Evolutionary conservation across 2,797 vertebrate genomes (phyloP), one percentile per base, ranked within the genome.

Genomic region (Phyllotis vaccarum): DNA sequence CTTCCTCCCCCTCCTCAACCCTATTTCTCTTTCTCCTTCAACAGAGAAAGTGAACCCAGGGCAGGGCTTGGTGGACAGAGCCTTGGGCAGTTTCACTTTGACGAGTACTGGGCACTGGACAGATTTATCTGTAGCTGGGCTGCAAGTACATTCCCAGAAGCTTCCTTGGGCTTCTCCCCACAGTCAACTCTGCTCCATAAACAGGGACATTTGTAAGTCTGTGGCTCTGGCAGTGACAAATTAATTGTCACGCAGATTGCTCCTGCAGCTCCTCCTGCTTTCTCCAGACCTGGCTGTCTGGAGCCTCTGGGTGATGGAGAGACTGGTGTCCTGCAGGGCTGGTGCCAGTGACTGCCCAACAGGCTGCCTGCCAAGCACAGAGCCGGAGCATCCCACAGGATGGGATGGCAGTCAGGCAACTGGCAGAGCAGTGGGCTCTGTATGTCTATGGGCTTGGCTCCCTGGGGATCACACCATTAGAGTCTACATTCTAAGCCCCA

Each of bases 351-450:
- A 13, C 3, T 1, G 6, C 80, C 56, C 81, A 66, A 75, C 88
- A 85, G 72, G 62, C 89, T 14, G 2, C 81, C 89, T 0, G 0
- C 93, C 86, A 0, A 6, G 58, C 54, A 2, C 37, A 72, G 93
- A 75, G 70, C 72, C 0, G 76, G 68, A 40, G 5, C 31, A 56
- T 94, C 95, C 97, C 0, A 13, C 60, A 93, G 95, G 96, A 96
- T 95, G 95, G 91, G 34, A 34, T 79, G n/a, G 49, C 3, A 52
- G 21, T 60, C 0, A 19, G 5, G 0, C 7, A 0, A n/a, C 9
- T 0, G 3, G 37, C 52, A 14, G 68, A n/a, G 46, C 79, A 17
- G 40, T 8, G 24, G 34, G 22, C 87, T 76, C 72, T 52, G 46
- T 21, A 12, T 52, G 31, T 62, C 74, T 89, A 75, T 13, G 27